phyloP scores from a whole-genome alignment of 1,140 invertebrate species.

The Oncopodura yosiiana region DNA sequence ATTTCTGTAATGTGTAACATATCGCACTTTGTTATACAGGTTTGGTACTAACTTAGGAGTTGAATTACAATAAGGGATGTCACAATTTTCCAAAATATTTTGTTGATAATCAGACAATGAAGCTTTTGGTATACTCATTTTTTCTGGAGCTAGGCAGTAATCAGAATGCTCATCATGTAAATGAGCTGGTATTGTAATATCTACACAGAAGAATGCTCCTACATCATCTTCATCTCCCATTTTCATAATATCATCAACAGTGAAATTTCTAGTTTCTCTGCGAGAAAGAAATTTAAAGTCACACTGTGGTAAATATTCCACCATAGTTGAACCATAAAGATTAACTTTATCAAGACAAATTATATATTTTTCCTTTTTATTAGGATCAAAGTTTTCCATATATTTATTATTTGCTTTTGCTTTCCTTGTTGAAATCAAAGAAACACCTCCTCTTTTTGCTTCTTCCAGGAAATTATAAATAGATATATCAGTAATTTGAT shows the following conservation, averaged over 20 bases:
- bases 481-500: constrained; percentile 35
- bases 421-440: constrained; percentile 24
- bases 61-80: constrained; percentile 2
- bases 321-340: constrained; percentile 36
- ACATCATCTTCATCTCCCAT: constrained; percentile 23
- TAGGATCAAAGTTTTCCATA: constrained; percentile 18
- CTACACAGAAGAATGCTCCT: constrained; percentile 36
- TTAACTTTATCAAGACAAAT: constrained; percentile 31
- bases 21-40: constrained; percentile 38
- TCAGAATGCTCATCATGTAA: constrained; percentile 34
- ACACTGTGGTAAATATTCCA: constrained; percentile 16
- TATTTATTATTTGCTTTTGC: constrained; percentile 33
- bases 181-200: constrained; percentile 34
- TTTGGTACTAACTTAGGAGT: constrained; percentile 31
- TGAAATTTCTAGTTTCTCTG: background rate
- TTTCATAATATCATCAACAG: constrained; percentile 19
- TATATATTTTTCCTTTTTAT: constrained; percentile 9
- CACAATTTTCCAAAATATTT: background rate
- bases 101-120: constrained; percentile 7
- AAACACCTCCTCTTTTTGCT: constrained; percentile 28
- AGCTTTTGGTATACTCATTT: background rate
- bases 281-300: constrained; percentile 31
- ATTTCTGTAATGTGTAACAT: constrained; percentile 45
- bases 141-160: constrained; percentile 33
- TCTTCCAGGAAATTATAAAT: constrained; percentile 36